Percentiles rank a stretch among this genome's conserved stretches.
Evolutionary conservation across 2,888 invertebrate genomes (phyloP).

Genomic region (Agriopis marginaria): DNA sequence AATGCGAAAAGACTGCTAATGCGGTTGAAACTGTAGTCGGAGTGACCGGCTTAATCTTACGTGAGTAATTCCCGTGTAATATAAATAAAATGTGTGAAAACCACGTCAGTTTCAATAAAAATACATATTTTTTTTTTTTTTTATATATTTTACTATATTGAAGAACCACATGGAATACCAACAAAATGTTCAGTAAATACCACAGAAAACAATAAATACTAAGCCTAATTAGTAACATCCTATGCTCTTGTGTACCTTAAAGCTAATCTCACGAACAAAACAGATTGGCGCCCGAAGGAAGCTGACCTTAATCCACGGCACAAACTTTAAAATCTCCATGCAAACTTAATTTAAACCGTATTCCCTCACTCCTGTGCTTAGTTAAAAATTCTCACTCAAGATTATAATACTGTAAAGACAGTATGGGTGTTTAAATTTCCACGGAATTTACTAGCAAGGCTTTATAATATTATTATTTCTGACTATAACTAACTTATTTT

Average conservation of each 20-base stretch:
- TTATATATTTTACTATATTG: too few relatives aligned
- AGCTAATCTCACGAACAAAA: slow-evolving; percentile 10
- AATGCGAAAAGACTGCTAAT: too few relatives aligned
- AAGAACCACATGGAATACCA: too few relatives aligned
- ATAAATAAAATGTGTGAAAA: too few relatives aligned
- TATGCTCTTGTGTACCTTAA: slow-evolving; percentile 1
- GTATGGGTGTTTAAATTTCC: slow-evolving; percentile 8
- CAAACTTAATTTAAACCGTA: slow-evolving; percentile 53
- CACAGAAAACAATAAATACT: not conserved
- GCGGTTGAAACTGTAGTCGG: too few relatives aligned
- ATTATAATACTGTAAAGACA: not conserved
- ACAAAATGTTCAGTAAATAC: not conserved
- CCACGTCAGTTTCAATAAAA: too few relatives aligned
- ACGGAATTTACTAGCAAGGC: too few relatives aligned
- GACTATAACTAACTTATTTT: too few relatives aligned
- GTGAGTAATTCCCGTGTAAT: too few relatives aligned
- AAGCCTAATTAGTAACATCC: not conserved
- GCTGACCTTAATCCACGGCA: slow-evolving; percentile 28
- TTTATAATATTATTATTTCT: too few relatives aligned
- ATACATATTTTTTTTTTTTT: too few relatives aligned
- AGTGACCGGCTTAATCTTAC: too few relatives aligned
- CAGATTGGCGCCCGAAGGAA: slow-evolving; percentile 16
- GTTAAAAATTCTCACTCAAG: slow-evolving; percentile 57
- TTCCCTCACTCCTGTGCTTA: slow-evolving; percentile 45
- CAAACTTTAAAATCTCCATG: slow-evolving; percentile 47